These are phyloP conservation scores for Eupithecia vulgata DNA, from an alignment of 2,888 invertebrate genomes.

Conservation along the genomic window DNA sequence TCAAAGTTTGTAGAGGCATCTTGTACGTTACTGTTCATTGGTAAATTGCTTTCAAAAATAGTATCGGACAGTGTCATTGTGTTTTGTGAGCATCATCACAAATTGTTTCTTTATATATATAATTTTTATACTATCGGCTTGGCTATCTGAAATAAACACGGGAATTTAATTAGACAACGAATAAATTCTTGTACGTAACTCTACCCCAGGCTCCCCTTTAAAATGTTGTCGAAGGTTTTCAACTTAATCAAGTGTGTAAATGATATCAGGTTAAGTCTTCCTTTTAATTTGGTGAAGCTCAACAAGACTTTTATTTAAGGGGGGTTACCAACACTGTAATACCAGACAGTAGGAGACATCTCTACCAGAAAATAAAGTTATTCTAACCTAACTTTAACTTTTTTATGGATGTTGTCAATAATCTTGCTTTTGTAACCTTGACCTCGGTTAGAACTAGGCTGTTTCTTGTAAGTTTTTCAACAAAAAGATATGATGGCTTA, in stretches of 20 bases:
- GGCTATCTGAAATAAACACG: constrained; percentile 29
- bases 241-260: constrained; percentile 50
- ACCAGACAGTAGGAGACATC: neutral
- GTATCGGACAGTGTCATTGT: constrained; percentile 68
- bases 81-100: constrained; percentile 41
- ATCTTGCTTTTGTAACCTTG: constrained; percentile 5
- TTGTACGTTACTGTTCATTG: constrained; percentile 53
- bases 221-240: constrained; percentile 35
- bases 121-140: neutral
- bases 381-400: neutral
- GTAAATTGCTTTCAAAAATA: constrained; percentile 56
- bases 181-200: neutral
- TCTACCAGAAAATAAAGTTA: neutral
- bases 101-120: constrained; percentile 17
- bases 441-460: neutral
- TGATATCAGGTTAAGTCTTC: constrained; percentile 40
- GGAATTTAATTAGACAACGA: neutral
- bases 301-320: constrained; percentile 27
- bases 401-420: constrained; percentile 8
- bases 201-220: constrained; percentile 15
- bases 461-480: constrained; percentile 9
- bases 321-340: neutral
- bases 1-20: constrained; percentile 69
- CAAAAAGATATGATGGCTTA: constrained; percentile 24
- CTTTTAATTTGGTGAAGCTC: constrained; percentile 31